Evolutionary conservation across 2,113 vertebrate species (phyloP).

Genomic region (Lophochroa leadbeateri): DNA sequence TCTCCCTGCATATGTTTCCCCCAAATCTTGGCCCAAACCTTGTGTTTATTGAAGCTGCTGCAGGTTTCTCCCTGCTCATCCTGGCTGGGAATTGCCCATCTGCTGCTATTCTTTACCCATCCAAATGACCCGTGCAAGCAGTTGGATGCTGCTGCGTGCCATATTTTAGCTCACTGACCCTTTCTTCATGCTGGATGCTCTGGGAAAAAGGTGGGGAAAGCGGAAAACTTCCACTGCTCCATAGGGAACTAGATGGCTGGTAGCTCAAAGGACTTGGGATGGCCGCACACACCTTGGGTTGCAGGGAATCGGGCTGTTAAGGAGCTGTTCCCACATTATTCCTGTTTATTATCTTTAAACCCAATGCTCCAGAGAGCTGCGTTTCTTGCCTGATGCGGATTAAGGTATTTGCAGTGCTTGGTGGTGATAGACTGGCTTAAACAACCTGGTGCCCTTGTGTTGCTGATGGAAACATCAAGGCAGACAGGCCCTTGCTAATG

Average conservation of each 20-base stretch:
- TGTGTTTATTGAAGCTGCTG: background rate
- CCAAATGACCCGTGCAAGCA: background rate
- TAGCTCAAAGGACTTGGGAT: background rate
- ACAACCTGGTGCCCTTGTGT: background rate
- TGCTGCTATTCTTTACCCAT: background rate
- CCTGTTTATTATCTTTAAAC: background rate
- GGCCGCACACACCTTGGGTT: background rate
- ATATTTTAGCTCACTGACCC: background rate
- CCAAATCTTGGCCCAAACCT: background rate
- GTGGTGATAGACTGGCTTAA: background rate
- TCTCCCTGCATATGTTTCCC: background rate
- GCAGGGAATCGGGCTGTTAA: fast-evolving
- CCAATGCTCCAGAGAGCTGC: fast-evolving
- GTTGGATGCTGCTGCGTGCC: background rate
- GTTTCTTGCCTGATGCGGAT: background rate
- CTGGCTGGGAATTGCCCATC: background rate
- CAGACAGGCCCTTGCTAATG: background rate
- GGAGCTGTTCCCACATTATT: background rate
- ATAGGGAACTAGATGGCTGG: background rate
- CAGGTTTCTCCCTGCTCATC: background rate
- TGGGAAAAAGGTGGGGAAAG: background rate
- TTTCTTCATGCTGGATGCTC: background rate
- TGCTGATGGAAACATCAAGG: background rate
- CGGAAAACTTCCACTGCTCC: background rate
- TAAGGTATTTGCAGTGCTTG: background rate